Evolutionary conservation across 2,797 vertebrate genomes (phyloP).

Genomic region (Eulemur albifrons): DNA sequence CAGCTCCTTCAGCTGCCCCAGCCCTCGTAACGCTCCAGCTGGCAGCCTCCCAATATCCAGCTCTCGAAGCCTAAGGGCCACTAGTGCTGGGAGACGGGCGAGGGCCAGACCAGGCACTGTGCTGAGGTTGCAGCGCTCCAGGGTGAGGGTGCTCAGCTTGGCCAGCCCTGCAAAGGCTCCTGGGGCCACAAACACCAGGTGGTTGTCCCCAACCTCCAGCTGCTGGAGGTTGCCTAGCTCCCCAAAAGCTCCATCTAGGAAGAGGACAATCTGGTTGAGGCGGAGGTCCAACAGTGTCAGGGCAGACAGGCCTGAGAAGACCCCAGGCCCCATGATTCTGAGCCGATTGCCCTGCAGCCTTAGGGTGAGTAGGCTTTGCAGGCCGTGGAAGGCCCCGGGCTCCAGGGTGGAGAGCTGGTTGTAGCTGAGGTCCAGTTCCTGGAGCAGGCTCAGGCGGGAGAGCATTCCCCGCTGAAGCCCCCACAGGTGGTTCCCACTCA

Average conservation of each 20-base stretch:
- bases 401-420: slow-evolving; percentile 83
- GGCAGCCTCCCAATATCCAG: slow-evolving; percentile 87
- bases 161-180: slow-evolving; percentile 90
- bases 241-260: slow-evolving; percentile 91
- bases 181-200: slow-evolving; percentile 92
- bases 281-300: slow-evolving; percentile 90
- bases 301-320: slow-evolving; percentile 88
- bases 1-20: slow-evolving; percentile 87
- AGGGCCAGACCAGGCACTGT: slow-evolving; percentile 89
- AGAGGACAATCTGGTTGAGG: slow-evolving; percentile 93
- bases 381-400: slow-evolving; percentile 90
- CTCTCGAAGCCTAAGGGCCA: slow-evolving; percentile 85
- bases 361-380: slow-evolving; percentile 88
- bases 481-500: slow-evolving; percentile 91
- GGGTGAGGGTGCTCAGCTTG: slow-evolving; percentile 87
- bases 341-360: slow-evolving; percentile 89
- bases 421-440: slow-evolving; percentile 91
- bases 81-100: slow-evolving; percentile 88
- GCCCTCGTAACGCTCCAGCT: slow-evolving; percentile 87
- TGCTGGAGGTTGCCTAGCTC: slow-evolving; percentile 88
- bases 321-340: slow-evolving; percentile 90
- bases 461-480: slow-evolving; percentile 90
- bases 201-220: slow-evolving; percentile 91
- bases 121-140: slow-evolving; percentile 93
- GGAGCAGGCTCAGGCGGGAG: slow-evolving; percentile 86